Evolutionary conservation across 2,888 invertebrate genomes (phyloP), one percentile per base, ranked within the genome.

Genomic region (Eudemis profundana): DNA sequence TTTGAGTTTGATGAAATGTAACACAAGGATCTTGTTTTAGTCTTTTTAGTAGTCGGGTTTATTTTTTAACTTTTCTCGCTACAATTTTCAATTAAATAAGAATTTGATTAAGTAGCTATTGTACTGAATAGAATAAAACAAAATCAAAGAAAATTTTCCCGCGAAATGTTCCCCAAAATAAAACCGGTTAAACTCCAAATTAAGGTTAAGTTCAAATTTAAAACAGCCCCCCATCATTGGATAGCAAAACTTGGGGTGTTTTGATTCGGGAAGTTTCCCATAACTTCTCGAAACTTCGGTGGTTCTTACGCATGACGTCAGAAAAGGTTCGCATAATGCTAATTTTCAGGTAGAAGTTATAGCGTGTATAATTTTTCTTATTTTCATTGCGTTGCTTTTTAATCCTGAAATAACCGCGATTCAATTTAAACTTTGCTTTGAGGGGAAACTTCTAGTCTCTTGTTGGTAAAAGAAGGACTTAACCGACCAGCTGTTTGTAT

Each of bases 161-260:
- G 7, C 33, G 10, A 33, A 33, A 7, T 8, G 10, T 33, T 33
- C 33, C 5, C 2, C 27, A 33, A 51, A 51, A 38, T 49, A 3
- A 38, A 21, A 21, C 33, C 33, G 40, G 40, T 23, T 40, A 10
- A 53, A 40, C 14, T 12, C 27, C 27, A 42, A 27, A 54, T 40
- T 40, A 56, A 56, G 56, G 42, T 56, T 56, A 56, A 56, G 29
- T 56, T 56, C 27, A 23, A 53, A 27, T 42, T 27, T 54, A 27
- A 15, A 42, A 42, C 17, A 27, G 21, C 54, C 23, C 42, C 42
- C n/a, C 47, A 27, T 29, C n/a, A 17, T 17, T 42, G 17, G 17
- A 29, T 42, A 27, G 3, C 27, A 10, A 29, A 56, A 56, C 56
- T 56, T 29, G 5, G 44, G 17, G n/a, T 44, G 42, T 56, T 44